Percentiles rank a stretch among this genome's conserved stretches.
phyloP scores from a whole-genome alignment of 2,797 vertebrate genomes.

The Valencia hispanica region DNA sequence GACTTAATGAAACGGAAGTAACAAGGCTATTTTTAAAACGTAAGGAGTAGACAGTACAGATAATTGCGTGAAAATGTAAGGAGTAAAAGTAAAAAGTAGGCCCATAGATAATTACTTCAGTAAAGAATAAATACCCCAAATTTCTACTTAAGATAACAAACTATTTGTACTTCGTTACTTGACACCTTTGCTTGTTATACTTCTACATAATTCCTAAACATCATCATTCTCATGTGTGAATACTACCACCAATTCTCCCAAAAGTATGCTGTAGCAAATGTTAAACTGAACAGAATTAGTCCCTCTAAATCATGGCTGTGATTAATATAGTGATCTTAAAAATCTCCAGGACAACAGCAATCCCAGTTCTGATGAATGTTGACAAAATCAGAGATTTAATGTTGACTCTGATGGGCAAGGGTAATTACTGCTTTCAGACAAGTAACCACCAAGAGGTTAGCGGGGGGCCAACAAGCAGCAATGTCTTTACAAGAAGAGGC shows the following conservation, averaged over 20 bases:
- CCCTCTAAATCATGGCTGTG: neutral
- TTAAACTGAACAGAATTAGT: neutral
- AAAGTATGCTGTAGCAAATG: neutral
- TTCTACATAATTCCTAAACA: neutral
- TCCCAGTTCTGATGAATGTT: constrained; percentile 2
- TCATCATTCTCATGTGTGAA: neutral
- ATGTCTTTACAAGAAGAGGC: constrained; percentile 8
- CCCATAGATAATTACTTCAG: no score
- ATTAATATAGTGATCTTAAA: neutral
- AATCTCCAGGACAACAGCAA: constrained; percentile 9
- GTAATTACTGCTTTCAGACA: constrained; percentile 7
- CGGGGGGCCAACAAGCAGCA: neutral
- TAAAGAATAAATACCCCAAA: no score
- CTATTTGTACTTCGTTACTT: no score
- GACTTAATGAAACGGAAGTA: no score
- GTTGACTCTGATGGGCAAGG: neutral
- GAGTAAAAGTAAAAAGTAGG: no score
- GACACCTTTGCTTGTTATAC: no score
- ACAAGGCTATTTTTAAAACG: no score
- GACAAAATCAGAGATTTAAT: constrained; percentile 5
- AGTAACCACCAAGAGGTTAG: neutral
- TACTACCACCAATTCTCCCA: neutral
- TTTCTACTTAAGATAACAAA: no score
- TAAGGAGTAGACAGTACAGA: no score
- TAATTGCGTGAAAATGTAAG: no score